Evolutionary conservation across 1,140 invertebrate species (phyloP), one percentile per base, ranked within the genome.

Genomic region (Formica exsecta): DNA sequence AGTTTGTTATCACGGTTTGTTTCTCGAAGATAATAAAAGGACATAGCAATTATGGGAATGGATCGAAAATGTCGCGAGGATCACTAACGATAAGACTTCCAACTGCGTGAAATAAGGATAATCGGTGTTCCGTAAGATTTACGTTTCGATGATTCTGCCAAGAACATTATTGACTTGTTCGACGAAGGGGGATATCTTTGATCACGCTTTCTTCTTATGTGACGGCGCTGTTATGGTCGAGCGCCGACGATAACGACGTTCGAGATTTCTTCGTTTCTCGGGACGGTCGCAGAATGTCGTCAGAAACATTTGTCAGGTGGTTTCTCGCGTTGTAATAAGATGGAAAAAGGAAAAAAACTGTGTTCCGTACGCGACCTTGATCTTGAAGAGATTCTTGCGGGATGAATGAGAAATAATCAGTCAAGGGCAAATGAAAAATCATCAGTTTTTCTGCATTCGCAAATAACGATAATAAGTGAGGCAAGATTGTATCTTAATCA

Each of bases 221-320:
- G 77, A 71, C 77, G 77, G 4, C 36, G 65, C 32, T 57, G 66
- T 68, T 61, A 84, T 48, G 86, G 70, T 75, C 41, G 80, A 85
- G 71, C 89, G 86, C 91, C 75, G 44, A 80, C 84, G 86, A 79
- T 83, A 88, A 90, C 70, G 76, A 88, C 38, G 68, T 79, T 85
- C 86, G 81, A 65, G 86, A 85, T 89, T 91, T 92, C 88, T 86
- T 77, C 79, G 85, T 85, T 87, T 71, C 57, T 85, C 65, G 29
- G 64, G 65, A 22, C 75, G 22, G 22, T 70, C 64, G 32, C 22
- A 25, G 16, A 51, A 51, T 65, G 59, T 77, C 64, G 57, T 85
- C 65, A 51, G 29, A 61, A 71, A 57, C 65, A 54, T 77, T 87
- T 73, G 81, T 77, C 81, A 38, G 36, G 5, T 44, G 66, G 57